Evolutionary conservation across 2,797 vertebrate genomes (phyloP).

Genomic region (Rhinogobio ventralis): DNA sequence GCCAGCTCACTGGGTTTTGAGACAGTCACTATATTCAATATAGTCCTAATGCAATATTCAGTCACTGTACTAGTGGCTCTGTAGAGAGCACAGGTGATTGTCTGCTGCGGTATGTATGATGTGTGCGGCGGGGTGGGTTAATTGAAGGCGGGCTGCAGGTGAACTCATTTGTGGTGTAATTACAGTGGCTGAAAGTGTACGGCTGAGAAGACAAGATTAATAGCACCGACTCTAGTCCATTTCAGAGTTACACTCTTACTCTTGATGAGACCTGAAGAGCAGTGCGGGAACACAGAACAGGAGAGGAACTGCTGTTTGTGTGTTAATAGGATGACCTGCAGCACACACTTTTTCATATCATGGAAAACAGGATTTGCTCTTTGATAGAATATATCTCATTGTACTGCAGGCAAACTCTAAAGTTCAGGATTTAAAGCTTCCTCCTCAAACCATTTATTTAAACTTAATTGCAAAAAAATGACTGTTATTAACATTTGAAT

Average conservation of each 20-base stretch:
- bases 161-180: slow-evolving; percentile 55
- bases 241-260: slow-evolving; percentile 21
- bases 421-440: slow-evolving; percentile 11
- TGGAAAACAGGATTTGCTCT: slow-evolving; percentile 2
- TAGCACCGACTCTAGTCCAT: slow-evolving; percentile 56
- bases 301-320: slow-evolving; percentile 11
- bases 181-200: slow-evolving; percentile 31
- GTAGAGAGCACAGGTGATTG: slow-evolving; percentile 20
- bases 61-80: not conserved
- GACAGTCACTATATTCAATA: not conserved
- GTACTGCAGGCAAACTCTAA: not conserved
- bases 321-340: slow-evolving; percentile 27
- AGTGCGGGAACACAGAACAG: not conserved
- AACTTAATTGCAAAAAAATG: not conserved
- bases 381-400: not conserved
- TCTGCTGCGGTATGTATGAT: slow-evolving; percentile 12
- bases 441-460: not conserved
- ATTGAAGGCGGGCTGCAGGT: slow-evolving; percentile 49
- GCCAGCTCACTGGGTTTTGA: not conserved
- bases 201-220: slow-evolving; percentile 56
- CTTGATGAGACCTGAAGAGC: slow-evolving; percentile 17
- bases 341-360: not conserved
- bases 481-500: not conserved
- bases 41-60: not conserved
- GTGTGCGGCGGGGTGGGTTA: slow-evolving; percentile 25